phyloP scores from a whole-genome alignment of 2,113 vertebrate genomes.

The Macheiramphus alcinus region DNA sequence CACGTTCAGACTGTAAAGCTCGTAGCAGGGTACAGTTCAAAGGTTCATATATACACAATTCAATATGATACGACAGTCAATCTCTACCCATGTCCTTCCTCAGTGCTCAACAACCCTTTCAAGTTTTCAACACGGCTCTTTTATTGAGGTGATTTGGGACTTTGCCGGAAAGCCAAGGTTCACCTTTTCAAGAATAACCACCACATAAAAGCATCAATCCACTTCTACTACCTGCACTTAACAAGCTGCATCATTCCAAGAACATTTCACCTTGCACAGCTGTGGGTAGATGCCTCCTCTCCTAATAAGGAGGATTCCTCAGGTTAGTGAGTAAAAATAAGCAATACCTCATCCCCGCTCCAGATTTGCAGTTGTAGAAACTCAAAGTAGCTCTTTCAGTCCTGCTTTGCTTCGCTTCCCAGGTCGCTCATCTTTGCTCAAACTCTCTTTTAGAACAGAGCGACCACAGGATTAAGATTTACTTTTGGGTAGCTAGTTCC shows the following conservation, averaged over 20 bases:
- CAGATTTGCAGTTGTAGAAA: background rate
- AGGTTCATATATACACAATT: background rate
- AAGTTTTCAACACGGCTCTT: background rate
- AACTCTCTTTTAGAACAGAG: background rate
- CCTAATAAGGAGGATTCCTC: background rate
- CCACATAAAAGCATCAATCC: background rate
- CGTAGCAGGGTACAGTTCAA: background rate
- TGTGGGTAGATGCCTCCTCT: background rate
- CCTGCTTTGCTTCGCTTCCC: background rate
- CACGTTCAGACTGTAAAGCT: background rate
- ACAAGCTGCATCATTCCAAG: background rate
- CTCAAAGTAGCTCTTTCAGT: background rate
- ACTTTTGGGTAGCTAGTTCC: background rate
- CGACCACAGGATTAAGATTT: background rate
- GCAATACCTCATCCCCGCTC: background rate
- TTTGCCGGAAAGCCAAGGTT: background rate
- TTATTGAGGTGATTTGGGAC: background rate
- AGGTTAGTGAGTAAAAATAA: background rate
- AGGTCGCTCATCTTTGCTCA: background rate
- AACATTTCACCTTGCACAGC: background rate
- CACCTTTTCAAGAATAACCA: background rate
- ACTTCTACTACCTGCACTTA: background rate
- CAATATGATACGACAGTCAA: background rate
- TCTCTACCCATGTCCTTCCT: background rate
- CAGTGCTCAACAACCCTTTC: background rate